Conservation (phyloP, 2,888 invertebrate species). For the Anorthoa munda region DNA sequence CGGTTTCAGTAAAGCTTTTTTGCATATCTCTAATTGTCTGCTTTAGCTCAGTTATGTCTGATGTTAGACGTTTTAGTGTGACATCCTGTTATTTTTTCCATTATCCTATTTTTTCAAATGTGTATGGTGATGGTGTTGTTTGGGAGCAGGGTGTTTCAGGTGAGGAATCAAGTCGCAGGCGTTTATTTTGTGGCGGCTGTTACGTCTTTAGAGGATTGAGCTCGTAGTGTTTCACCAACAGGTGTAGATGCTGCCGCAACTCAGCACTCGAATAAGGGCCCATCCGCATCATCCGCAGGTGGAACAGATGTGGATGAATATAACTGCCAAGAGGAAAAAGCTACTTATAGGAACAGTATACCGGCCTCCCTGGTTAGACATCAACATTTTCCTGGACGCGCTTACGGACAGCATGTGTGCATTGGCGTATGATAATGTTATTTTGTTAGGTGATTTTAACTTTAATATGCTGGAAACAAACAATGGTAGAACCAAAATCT, state of each 20-base stretch:
- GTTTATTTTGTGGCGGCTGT: too few relatives aligned
- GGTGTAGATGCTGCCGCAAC: too few relatives aligned
- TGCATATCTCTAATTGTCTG: neutral
- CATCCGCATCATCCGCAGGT: constrained; percentile 1
- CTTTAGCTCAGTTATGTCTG: too few relatives aligned
- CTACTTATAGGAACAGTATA: neutral
- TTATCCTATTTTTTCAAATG: too few relatives aligned
- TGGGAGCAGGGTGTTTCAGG: too few relatives aligned
- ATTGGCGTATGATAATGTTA: neutral
- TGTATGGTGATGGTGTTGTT: too few relatives aligned
- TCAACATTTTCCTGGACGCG: neutral
- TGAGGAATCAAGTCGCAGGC: too few relatives aligned
- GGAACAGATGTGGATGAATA: neutral
- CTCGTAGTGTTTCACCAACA: too few relatives aligned
- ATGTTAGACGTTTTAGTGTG: too few relatives aligned
- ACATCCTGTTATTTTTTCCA: too few relatives aligned
- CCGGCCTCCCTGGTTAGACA: neutral
- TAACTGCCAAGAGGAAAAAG: too few relatives aligned
- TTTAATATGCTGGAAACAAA: neutral
- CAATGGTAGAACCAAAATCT: neutral
- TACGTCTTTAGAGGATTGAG: too few relatives aligned
- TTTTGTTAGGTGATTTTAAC: neutral
- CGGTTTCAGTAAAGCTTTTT: neutral
- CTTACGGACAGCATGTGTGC: neutral
- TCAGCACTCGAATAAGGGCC: neutral